phyloP scores from a whole-genome alignment of 2,113 vertebrate genomes.

The Halichoeres trimaculatus region DNA sequence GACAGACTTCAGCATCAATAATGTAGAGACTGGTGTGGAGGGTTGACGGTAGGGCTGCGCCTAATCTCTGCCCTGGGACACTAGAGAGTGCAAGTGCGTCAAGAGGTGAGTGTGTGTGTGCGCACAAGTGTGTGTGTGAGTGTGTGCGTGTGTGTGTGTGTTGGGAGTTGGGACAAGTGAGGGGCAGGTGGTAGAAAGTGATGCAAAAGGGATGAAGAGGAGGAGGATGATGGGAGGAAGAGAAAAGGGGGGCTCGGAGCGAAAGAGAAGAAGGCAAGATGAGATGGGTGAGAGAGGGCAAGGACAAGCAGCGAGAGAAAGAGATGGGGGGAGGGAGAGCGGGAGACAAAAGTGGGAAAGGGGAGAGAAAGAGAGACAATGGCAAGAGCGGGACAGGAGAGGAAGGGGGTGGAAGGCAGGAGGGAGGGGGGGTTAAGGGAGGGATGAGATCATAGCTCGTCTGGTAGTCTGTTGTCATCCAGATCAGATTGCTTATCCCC shows the following conservation, averaged over 20 bases:
- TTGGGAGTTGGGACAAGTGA: conserved; percentile 51
- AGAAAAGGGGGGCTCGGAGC: conserved; percentile 24
- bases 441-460: conserved; percentile 87
- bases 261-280: conserved; percentile 67
- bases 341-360: conserved; percentile 68
- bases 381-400: conserved; percentile 57
- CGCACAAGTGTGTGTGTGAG: conserved; percentile 37
- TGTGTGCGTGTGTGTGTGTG: conserved; percentile 38
- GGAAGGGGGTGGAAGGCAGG: conserved; percentile 44
- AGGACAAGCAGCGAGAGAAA: conserved; percentile 48
- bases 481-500: conserved; percentile 81
- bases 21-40: conserved; percentile 77
- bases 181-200: conserved; percentile 72
- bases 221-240: conserved; percentile 27
- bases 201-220: conserved; percentile 51
- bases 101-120: conserved; percentile 34
- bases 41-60: conserved; percentile 69
- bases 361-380: conserved; percentile 71
- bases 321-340: conserved; percentile 50
- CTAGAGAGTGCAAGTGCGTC: conserved; percentile 65
- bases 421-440: conserved; percentile 63
- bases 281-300: conserved; percentile 61
- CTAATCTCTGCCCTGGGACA: conserved; percentile 85
- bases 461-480: conserved; percentile 88
- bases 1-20: conserved; percentile 79